phyloP scores from a whole-genome alignment of 2,888 invertebrate species.

The Phaedon cochleariae region DNA sequence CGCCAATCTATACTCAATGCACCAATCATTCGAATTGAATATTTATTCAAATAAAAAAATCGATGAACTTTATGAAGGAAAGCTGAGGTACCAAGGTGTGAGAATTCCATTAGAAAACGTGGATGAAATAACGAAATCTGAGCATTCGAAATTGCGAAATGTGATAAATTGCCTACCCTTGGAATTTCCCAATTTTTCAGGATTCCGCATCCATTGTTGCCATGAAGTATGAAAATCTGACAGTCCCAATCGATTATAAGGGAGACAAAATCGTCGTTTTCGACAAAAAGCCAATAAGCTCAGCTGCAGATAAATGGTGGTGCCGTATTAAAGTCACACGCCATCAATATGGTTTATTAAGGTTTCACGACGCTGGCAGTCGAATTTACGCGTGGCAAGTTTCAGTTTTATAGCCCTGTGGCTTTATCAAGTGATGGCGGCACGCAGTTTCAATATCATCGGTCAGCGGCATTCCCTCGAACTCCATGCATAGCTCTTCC shows the following conservation, averaged over 20 bases:
- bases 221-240: slow-evolving; percentile 19
- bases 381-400: slow-evolving; percentile 50
- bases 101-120: not conserved
- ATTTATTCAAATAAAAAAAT: too few species aligned
- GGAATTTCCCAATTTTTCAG: slow-evolving; percentile 1
- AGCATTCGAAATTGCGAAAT: not conserved
- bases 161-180: not conserved
- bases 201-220: not conserved
- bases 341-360: slow-evolving; percentile 47
- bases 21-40: too few species aligned
- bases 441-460: slow-evolving; percentile 45
- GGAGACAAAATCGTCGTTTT: slow-evolving; percentile 20
- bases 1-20: too few species aligned
- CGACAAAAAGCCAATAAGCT: slow-evolving; percentile 34
- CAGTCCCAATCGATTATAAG: slow-evolving; percentile 14
- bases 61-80: too few species aligned
- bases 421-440: slow-evolving; percentile 53
- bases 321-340: slow-evolving; percentile 39
- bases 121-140: not conserved
- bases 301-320: slow-evolving; percentile 33
- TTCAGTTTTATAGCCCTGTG: slow-evolving; percentile 54
- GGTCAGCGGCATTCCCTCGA: not conserved
- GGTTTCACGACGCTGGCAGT: slow-evolving; percentile 6
- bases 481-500: too few species aligned
- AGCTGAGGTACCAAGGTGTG: too few species aligned